Evolutionary conservation across 2,113 vertebrate species (phyloP).

Genomic region (Ceyx melanurus): DNA sequence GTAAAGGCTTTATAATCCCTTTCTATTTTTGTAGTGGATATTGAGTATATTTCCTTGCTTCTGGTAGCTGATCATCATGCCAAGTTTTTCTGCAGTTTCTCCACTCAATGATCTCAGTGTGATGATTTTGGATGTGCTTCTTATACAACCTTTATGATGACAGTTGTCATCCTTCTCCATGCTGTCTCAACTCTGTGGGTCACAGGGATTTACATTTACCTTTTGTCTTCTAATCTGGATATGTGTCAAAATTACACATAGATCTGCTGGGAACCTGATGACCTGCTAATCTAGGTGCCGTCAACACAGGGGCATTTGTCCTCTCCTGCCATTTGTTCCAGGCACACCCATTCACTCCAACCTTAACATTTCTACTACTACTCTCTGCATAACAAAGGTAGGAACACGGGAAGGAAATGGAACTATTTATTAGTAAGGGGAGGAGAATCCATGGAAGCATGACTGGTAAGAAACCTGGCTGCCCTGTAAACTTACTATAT

Average conservation of each 20-base stretch:
- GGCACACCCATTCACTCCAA: not conserved
- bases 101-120: not conserved
- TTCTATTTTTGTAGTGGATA: slow-evolving; percentile 6
- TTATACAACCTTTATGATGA: not conserved
- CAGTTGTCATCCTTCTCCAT: not conserved
- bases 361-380: not conserved
- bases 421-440: not conserved
- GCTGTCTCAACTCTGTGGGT: not conserved
- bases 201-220: not conserved
- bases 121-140: not conserved
- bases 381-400: not conserved
- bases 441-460: not conserved
- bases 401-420: not conserved
- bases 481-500: not conserved
- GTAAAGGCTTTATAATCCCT: not conserved
- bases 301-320: not conserved
- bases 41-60: not conserved
- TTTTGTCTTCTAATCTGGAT: not conserved
- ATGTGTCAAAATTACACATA: not conserved
- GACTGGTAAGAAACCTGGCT: not conserved
- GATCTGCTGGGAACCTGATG: not conserved
- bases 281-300: not conserved
- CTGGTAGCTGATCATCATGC: not conserved
- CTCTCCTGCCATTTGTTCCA: not conserved
- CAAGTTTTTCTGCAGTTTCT: not conserved